phyloP scores from a whole-genome alignment of 1,140 invertebrate species.

The Diabrotica virgifera region DNA sequence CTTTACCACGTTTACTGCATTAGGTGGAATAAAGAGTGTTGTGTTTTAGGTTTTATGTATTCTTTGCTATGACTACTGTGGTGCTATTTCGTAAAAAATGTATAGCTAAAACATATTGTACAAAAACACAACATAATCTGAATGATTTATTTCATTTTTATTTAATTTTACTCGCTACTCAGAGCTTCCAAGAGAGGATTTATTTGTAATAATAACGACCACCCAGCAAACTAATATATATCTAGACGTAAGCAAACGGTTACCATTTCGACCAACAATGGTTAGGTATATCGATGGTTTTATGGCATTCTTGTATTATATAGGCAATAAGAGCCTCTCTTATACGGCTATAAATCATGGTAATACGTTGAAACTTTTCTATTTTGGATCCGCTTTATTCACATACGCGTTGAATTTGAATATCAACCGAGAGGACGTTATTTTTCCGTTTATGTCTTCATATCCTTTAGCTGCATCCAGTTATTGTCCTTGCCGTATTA shows the following conservation, averaged over 20 bases:
- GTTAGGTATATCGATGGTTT: slow-evolving; percentile 2
- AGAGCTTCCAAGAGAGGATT: no score
- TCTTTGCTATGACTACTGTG: no score
- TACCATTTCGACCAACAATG: background rate
- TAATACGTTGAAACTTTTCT: slow-evolving; percentile 19
- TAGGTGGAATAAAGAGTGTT: no score
- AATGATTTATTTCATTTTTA: no score
- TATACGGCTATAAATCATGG: slow-evolving; percentile 11
- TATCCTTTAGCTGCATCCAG: slow-evolving; percentile 39
- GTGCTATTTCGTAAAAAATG: no score
- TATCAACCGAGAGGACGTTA: slow-evolving; percentile 33
- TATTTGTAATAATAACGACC: background rate
- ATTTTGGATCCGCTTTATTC: slow-evolving; percentile 19
- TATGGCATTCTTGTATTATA: slow-evolving; percentile 3
- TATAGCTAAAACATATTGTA: no score
- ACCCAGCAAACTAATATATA: background rate
- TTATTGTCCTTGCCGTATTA: slow-evolving; percentile 40
- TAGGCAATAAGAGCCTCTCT: slow-evolving; percentile 1
- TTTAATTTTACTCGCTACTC: no score
- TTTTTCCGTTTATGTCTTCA: slow-evolving; percentile 39
- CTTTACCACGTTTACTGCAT: no score
- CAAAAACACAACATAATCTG: no score
- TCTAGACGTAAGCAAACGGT: background rate
- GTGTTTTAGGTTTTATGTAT: no score
- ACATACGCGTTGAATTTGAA: slow-evolving; percentile 32